Conservation (phyloP, 2,888 invertebrate species). For the Odiellus spinosus region DNA sequence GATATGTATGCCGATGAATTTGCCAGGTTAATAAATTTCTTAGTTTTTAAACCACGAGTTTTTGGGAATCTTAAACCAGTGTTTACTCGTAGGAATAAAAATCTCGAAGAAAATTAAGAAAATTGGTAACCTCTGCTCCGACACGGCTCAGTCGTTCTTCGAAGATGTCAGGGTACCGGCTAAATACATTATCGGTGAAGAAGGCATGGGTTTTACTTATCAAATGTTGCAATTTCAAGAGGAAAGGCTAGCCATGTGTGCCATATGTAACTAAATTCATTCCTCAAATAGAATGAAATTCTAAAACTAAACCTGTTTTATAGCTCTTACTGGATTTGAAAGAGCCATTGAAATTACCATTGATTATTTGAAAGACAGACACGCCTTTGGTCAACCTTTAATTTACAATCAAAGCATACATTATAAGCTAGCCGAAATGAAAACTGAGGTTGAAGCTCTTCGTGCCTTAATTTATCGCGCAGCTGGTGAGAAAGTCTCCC, state of each 20-base stretch:
- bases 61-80: not conserved
- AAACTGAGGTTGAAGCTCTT: conserved; percentile 37
- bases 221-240: conserved; percentile 42
- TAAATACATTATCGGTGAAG: conserved; percentile 37
- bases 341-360: conserved; percentile 32
- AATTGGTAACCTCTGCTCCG: conserved; percentile 37
- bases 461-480: conserved; percentile 35
- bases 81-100: conserved; percentile 25
- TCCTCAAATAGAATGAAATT: not conserved
- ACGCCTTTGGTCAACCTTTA: conserved; percentile 35
- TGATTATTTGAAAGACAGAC: conserved; percentile 35
- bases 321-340: conserved; percentile 22
- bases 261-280: conserved; percentile 6
- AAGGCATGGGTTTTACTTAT: conserved; percentile 38
- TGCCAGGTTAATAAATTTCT: conserved; percentile 26
- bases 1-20: conserved; percentile 37
- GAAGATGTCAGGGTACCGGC: conserved; percentile 39
- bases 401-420: conserved; percentile 35
- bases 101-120: conserved; percentile 34
- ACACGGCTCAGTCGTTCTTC: conserved; percentile 39
- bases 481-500: conserved; percentile 23
- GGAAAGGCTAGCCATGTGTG: conserved; percentile 33
- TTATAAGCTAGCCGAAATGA: conserved; percentile 38
- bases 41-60: not conserved
- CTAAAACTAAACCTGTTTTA: not conserved